Evolutionary conservation across 1,140 invertebrate species (phyloP).

Genomic region (Apis cerana): DNA sequence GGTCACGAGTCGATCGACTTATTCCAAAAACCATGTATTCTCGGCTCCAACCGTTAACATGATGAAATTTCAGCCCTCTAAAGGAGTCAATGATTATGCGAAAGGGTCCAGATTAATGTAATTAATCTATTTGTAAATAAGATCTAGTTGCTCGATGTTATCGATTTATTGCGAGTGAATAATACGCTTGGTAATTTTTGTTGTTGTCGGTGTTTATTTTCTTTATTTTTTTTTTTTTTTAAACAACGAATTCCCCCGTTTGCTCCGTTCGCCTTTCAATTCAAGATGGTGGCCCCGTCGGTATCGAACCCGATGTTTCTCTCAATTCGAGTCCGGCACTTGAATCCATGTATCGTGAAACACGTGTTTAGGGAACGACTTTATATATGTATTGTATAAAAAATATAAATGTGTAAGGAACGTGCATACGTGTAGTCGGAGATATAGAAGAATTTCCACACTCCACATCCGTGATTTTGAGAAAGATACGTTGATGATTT

Average conservation of each 20-base stretch:
- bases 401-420: constrained; percentile 57
- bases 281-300: background rate
- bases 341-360: constrained; percentile 18
- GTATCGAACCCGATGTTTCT: background rate
- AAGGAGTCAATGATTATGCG: too few species aligned
- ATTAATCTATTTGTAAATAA: too few species aligned
- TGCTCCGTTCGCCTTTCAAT: background rate
- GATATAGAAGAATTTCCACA: constrained; percentile 48
- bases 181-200: background rate
- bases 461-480: too few species aligned
- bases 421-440: constrained; percentile 42
- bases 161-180: background rate
- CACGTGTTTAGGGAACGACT: constrained; percentile 26
- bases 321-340: constrained; percentile 23
- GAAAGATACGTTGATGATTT: background rate
- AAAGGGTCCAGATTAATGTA: too few species aligned
- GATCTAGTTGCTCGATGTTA: too few species aligned
- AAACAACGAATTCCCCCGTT: background rate
- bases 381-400: constrained; percentile 57
- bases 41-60: too few species aligned
- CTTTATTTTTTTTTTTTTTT: background rate
- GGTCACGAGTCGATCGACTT: background rate
- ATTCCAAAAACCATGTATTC: too few species aligned
- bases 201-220: background rate
- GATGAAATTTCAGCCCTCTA: too few species aligned